Base-by-base conservation (phyloP, 2,888 invertebrate species). In the Gerris lacustris region DNA sequence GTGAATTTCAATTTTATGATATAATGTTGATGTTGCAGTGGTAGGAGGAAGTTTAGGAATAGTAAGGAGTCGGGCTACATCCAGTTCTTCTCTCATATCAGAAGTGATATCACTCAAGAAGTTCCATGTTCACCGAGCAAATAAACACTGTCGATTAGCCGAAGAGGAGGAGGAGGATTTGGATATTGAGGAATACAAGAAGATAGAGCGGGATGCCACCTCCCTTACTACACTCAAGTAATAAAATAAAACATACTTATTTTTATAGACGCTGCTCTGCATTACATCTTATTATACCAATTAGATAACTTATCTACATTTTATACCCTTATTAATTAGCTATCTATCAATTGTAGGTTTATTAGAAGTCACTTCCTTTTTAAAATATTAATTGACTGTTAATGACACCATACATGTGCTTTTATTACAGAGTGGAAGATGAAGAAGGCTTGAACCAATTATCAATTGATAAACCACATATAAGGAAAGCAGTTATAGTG, bases 81-180 rank as follows among this genome's bases (percentile, higher is more conserved):
- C 92, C 1, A 88, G 89, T 31, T 87, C 90, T 66, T 92, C 92
- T 0, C 81, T 92, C 9, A 82, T 92, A 11, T 91, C 91, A 0
- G 92, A 92, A 79, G 91, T 92, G 43, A 88, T 90, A 66, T 91
- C 90, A 18, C 79, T 88, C n/a, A 72, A 73, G 62, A 67, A 74
- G 64, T 76, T 76, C 72, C 55, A 55, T 55, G 55, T 55, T 11
- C 70, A 71, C 6, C 68, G 73, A 63, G 68, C 72, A 15, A 72
- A 74, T 70, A 73, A 73, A 69, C 76, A 76, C 68, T 69, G 70
- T 5, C 68, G 76, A 6, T 72, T 76, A 45, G 68, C 73, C 43
- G 74, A 76, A 67, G 73, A 75, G 63, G 75, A 76, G 31, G 64
- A 64, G 31, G 17, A 64, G 9, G 64, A 64, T 18, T 17, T 31